Evolutionary conservation across 2,113 vertebrate species (phyloP).

Genomic region (Motacilla alba): DNA sequence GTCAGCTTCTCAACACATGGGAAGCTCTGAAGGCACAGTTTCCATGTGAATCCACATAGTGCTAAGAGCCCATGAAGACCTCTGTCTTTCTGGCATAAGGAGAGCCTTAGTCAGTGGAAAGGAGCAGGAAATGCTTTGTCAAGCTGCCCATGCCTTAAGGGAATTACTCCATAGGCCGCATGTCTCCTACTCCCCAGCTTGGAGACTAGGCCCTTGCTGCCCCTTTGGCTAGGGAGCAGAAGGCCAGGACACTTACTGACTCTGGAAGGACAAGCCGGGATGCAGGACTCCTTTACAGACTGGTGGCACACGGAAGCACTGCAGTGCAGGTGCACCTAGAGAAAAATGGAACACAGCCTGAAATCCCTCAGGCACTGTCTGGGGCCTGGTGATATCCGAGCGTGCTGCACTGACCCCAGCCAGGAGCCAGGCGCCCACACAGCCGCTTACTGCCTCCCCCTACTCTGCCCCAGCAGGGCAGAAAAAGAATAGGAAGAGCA

Average conservation of each 20-base stretch:
- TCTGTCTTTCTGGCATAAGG: neutral
- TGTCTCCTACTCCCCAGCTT: neutral
- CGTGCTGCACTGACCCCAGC: rapidly evolving
- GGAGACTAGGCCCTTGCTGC: too few species aligned
- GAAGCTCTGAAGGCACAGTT: neutral
- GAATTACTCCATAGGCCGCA: neutral
- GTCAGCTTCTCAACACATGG: neutral
- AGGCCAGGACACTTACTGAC: slow-evolving; percentile 1
- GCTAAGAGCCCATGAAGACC: neutral
- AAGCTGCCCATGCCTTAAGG: neutral
- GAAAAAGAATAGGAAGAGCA: neutral
- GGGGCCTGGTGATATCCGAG: too few species aligned
- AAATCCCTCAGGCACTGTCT: neutral
- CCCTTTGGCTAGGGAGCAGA: neutral
- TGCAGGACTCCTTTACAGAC: neutral
- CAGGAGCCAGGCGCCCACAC: neutral
- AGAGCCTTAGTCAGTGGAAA: neutral
- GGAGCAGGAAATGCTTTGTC: neutral
- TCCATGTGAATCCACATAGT: rapidly evolving
- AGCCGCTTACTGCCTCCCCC: neutral
- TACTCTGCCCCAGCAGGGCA: neutral
- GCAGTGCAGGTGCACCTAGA: slow-evolving; percentile 68
- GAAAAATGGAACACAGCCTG: neutral
- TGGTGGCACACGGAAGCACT: slow-evolving; percentile 44
- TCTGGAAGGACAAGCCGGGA: neutral